These are phyloP conservation scores for Clistopyga incitator DNA, from an alignment of 2,888 invertebrate species.

Conservation along the genomic window DNA sequence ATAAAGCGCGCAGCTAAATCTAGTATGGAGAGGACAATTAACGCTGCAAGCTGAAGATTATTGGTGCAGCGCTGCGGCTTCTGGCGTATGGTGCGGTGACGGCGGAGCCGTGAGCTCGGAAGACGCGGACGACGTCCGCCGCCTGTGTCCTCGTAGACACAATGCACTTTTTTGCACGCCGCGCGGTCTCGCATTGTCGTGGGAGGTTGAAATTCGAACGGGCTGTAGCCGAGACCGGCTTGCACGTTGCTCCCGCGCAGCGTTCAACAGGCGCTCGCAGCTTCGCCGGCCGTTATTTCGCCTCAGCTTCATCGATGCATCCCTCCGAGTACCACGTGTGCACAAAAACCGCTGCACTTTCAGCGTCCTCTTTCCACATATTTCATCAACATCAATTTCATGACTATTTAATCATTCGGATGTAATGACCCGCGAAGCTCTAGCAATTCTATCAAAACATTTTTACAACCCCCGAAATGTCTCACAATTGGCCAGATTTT, in stretches of 20 bases:
- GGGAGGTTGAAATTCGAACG: constrained; percentile 82
- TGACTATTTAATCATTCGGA: not conserved
- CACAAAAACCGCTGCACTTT: constrained; percentile 25
- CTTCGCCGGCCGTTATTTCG: constrained; percentile 52
- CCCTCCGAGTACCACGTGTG: constrained; percentile 43
- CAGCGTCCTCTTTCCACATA: not conserved
- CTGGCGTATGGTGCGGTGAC: constrained; percentile 17
- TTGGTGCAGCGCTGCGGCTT: constrained; percentile 31
- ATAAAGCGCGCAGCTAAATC: not conserved
- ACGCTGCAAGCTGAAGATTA: constrained; percentile 19
- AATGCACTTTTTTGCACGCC: constrained; percentile 77
- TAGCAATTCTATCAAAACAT: too few relatives aligned
- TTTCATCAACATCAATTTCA: not conserved
- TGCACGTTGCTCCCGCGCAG: constrained; percentile 57
- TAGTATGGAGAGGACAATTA: not conserved
- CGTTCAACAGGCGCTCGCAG: constrained; percentile 27
- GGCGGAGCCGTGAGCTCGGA: constrained; percentile 30
- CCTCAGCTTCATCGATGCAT: constrained; percentile 32
- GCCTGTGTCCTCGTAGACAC: constrained; percentile 75
- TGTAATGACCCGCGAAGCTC: too few relatives aligned
- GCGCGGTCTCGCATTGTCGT: constrained; percentile 79
- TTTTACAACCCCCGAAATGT: too few relatives aligned
- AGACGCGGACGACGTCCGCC: constrained; percentile 64
- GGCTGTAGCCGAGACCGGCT: constrained; percentile 57
- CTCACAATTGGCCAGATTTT: too few relatives aligned